A percentile compares a stretch with the other conserved stretches of the same genome.
Conservation (phyloP, 2,888 invertebrate species). For the Sycophila texana region DNA sequence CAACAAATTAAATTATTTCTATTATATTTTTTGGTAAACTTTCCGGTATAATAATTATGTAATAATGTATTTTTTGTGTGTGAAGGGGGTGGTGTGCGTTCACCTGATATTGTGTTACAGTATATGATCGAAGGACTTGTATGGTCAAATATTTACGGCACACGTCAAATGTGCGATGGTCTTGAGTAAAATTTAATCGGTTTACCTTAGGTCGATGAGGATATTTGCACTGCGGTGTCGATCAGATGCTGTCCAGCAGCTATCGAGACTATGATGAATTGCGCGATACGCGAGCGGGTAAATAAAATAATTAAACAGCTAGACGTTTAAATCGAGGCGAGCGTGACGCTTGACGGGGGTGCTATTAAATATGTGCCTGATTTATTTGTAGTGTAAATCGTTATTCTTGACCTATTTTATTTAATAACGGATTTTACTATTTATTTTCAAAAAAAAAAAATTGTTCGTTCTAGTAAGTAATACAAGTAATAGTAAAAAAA, state of each 20-base stretch:
- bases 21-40: too few species aligned
- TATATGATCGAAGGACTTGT: neutral
- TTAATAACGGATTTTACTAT: too few species aligned
- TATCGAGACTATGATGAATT: slow-evolving; percentile 39
- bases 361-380: slow-evolving; percentile 11
- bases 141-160: slow-evolving; percentile 36
- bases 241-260: neutral
- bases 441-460: too few species aligned
- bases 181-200: slow-evolving; percentile 40
- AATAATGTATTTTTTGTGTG: too few species aligned
- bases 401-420: neutral
- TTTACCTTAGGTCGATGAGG: slow-evolving; percentile 13
- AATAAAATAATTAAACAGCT: slow-evolving; percentile 26
- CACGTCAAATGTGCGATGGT: neutral
- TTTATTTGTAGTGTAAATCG: neutral
- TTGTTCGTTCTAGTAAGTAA: too few species aligned
- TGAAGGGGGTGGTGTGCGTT: too few species aligned
- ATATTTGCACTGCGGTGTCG: neutral
- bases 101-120: neutral
- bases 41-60: too few species aligned
- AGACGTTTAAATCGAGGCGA: neutral
- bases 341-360: neutral
- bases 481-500: too few species aligned
- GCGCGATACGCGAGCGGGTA: neutral
- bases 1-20: too few species aligned